Evolutionary conservation across 2,113 vertebrate species (phyloP).

Genomic region (Epinephelus moara): DNA sequence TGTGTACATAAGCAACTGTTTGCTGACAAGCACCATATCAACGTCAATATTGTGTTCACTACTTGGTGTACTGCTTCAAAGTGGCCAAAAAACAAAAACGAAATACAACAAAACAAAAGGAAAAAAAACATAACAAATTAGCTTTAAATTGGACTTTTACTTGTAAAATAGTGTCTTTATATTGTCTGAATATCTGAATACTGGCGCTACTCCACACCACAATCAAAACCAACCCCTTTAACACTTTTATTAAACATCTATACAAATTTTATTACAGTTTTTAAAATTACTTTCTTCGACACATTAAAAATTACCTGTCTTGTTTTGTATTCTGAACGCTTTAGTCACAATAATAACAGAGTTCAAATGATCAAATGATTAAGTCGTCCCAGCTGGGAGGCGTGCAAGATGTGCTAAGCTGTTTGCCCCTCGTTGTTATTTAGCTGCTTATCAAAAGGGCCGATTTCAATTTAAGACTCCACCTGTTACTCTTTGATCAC

Average conservation of each 20-base stretch:
- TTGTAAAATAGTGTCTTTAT: background rate
- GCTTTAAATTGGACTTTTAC: background rate
- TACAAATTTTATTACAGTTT: background rate
- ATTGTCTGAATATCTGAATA: background rate
- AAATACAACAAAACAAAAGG: too few species aligned
- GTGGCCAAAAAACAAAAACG: too few species aligned
- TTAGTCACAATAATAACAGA: conserved; percentile 26
- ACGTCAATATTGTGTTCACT: background rate
- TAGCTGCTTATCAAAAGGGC: conserved; percentile 55
- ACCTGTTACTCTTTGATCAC: conserved; percentile 64
- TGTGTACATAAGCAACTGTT: background rate
- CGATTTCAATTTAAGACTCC: conserved; percentile 55
- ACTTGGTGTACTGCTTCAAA: too few species aligned
- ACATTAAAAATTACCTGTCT: background rate
- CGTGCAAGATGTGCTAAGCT: conserved; percentile 11
- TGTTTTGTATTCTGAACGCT: background rate
- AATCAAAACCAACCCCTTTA: background rate
- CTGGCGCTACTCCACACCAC: background rate
- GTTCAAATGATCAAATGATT: conserved; percentile 24
- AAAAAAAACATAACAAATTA: too few species aligned
- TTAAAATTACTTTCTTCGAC: background rate
- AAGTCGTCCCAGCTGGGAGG: conserved; percentile 22
- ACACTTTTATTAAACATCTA: background rate
- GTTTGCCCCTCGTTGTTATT: conserved; percentile 44
- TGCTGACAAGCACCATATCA: background rate